These are phyloP conservation scores for Leptodirus hochenwartii DNA, from an alignment of 2,888 invertebrate genomes.

Conservation along the genomic window DNA sequence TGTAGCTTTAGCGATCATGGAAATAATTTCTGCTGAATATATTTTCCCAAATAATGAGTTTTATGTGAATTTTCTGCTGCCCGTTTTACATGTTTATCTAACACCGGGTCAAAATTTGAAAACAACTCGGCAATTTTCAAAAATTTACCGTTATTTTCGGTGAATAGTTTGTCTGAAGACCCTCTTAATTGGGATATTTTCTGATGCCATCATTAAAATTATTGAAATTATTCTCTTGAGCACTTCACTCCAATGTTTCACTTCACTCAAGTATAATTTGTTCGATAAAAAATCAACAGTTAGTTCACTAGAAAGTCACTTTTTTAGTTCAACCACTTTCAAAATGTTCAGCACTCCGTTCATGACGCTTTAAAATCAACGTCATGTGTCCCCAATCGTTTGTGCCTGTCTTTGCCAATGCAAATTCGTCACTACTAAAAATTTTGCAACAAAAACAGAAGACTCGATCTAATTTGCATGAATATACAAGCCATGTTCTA, in stretches of 20 bases:
- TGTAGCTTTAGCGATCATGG: constrained; percentile 5
- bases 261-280: constrained; percentile 8
- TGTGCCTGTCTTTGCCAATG: constrained; percentile 7
- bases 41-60: constrained; percentile 4
- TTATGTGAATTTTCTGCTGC: neutral
- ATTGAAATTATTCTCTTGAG: constrained; percentile 6
- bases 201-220: constrained; percentile 7
- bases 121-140: constrained; percentile 4
- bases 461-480: constrained; percentile 7
- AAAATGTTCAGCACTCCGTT: too few relatives aligned
- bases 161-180: constrained; percentile 9
- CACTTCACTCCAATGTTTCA: constrained; percentile 7
- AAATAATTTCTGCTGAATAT: constrained; percentile 7
- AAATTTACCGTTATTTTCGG: constrained; percentile 7
- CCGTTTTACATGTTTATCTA: constrained; percentile 1
- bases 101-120: constrained; percentile 1
- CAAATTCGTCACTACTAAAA: constrained; percentile 9
- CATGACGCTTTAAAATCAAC: constrained; percentile 4
- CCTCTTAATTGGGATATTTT: constrained; percentile 9
- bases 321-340: neutral
- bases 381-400: constrained; percentile 8
- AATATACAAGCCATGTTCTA: constrained; percentile 8
- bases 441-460: constrained; percentile 9
- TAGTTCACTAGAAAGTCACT: constrained; percentile 4
- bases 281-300: constrained; percentile 6